phyloP scores from a whole-genome alignment of 2,797 vertebrate species.

The Pangasius macronema region DNA sequence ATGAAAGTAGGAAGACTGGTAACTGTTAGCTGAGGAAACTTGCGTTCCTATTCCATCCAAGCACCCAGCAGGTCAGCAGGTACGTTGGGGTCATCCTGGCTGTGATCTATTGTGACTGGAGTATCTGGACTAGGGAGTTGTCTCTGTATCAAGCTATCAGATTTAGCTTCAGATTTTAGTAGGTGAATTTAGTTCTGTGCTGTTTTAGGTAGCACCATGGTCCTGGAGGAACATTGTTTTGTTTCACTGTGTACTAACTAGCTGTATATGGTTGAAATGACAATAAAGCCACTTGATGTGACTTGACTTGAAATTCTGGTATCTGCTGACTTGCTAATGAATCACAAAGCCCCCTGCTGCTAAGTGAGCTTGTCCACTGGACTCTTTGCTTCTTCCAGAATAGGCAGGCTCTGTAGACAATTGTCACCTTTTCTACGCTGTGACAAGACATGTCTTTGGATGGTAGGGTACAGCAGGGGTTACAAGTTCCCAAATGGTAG shows the following conservation, averaged over 20 bases:
- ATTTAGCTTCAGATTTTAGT: too few relatives aligned
- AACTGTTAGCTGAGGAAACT: neutral
- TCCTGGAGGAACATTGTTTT: too few relatives aligned
- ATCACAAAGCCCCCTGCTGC: neutral
- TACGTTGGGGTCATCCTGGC: neutral
- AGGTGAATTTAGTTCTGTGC: too few relatives aligned
- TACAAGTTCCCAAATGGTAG: neutral
- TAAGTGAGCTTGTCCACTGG: neutral
- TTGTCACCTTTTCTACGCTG: neutral
- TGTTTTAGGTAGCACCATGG: too few relatives aligned
- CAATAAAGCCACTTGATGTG: too few relatives aligned
- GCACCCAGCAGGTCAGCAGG: neutral
- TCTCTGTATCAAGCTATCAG: too few relatives aligned
- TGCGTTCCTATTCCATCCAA: neutral
- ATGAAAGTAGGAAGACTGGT: slow-evolving; percentile 1
- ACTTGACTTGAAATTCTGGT: neutral
- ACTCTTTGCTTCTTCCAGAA: neutral
- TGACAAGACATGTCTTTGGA: neutral
- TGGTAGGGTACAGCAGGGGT: neutral
- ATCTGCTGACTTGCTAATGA: neutral
- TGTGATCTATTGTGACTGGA: neutral
- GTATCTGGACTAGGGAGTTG: neutral
- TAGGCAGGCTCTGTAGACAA: neutral
- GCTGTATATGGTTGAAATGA: too few relatives aligned
- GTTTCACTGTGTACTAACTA: too few relatives aligned